Evolutionary conservation across 2,888 invertebrate species (phyloP).

Genomic region (Corbicula japonica): DNA sequence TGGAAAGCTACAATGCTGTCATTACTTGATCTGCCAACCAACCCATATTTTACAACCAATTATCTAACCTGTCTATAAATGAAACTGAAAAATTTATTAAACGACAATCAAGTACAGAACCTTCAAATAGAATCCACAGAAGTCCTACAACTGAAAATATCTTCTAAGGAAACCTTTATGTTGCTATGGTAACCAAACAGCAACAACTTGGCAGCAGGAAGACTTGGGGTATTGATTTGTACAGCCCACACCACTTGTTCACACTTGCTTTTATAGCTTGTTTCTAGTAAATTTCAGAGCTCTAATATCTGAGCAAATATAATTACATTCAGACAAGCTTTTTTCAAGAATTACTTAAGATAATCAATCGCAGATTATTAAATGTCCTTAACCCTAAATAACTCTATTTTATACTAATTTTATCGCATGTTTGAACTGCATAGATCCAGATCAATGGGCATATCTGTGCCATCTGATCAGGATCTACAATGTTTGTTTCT

Average conservation of each 20-base stretch:
- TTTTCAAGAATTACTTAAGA: constrained; percentile 18
- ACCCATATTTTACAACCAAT: no score
- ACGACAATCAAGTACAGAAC: no score
- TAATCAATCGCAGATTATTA: no score
- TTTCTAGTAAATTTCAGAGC: constrained; percentile 23
- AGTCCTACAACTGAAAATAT: constrained; percentile 27
- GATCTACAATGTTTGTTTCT: constrained; percentile 16
- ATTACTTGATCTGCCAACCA: no score
- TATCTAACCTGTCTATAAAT: no score
- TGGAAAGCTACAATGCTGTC: no score
- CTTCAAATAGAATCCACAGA: constrained; percentile 18
- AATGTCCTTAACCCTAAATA: no score
- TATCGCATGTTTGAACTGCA: no score
- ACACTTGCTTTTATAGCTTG: constrained; percentile 16
- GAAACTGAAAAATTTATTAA: no score
- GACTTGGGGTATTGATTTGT: constrained; percentile 33
- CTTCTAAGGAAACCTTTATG: constrained; percentile 17
- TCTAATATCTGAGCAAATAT: not conserved
- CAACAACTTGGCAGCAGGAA: constrained; percentile 38
- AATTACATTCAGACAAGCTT: constrained; percentile 13
- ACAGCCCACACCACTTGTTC: constrained; percentile 26
- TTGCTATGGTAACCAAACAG: constrained; percentile 29
- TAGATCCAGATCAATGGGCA: constrained; percentile 4
- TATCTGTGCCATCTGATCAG: constrained; percentile 1
- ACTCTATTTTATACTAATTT: no score